Percentiles rank a stretch among this genome's conserved stretches.
These are phyloP conservation scores for Callopanchax toddi DNA, from an alignment of 2,113 vertebrate species.

Conservation along the genomic window DNA sequence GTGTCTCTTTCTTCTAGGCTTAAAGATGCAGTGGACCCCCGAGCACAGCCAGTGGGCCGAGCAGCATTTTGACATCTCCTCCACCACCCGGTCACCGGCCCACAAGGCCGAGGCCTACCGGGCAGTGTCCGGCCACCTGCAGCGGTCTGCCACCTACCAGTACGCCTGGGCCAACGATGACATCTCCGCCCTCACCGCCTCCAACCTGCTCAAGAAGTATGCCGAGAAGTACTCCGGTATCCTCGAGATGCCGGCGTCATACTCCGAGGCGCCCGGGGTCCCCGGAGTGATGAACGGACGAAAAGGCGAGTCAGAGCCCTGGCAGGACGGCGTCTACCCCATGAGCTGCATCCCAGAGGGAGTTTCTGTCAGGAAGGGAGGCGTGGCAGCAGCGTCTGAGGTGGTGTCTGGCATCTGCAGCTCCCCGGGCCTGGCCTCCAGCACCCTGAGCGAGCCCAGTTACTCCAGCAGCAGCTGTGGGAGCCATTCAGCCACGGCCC, in stretches of 20 bases:
- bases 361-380: constrained; percentile 88
- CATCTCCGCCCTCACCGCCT: constrained; percentile 97
- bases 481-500: constrained; percentile 88
- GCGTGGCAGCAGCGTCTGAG: constrained; percentile 86
- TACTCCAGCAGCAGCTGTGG: constrained; percentile 95
- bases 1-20: constrained; percentile 79
- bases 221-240: constrained; percentile 98
- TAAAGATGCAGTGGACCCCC: constrained; percentile 99
- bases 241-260: constrained; percentile 91
- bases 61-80: constrained; percentile 98
- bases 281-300: constrained; percentile 88
- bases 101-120: constrained; percentile 97
- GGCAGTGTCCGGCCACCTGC: constrained; percentile 84
- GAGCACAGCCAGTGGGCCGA: constrained; percentile 99
- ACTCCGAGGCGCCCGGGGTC: constrained; percentile 83
- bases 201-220: constrained; percentile 97
- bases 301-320: constrained; percentile 92
- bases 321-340: constrained; percentile 94
- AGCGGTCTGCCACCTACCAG: constrained; percentile 88
- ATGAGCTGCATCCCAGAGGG: constrained; percentile 95
- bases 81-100: constrained; percentile 94
- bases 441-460: constrained; percentile 92
- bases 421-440: constrained; percentile 91
- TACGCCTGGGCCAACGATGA: constrained; percentile 99
- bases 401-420: constrained; percentile 92